Evolutionary conservation across 2,797 vertebrate species (phyloP), one percentile per base, ranked within the genome.

Genomic region (Eurystomus glaucurus): DNA sequence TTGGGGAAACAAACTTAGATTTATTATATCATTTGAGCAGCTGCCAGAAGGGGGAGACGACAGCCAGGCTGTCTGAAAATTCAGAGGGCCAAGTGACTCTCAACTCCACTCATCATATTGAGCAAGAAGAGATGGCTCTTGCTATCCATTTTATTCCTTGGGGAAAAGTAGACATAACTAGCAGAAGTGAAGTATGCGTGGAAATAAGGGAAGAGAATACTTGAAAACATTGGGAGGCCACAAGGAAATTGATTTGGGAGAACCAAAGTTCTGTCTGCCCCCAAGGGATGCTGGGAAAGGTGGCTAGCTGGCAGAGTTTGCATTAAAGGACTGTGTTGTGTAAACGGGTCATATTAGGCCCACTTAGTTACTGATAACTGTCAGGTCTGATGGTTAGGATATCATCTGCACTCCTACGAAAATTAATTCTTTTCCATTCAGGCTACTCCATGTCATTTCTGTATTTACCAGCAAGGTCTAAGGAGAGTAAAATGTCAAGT

Each of bases 1-100:
- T 23, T 37, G 13, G 8, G 21, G 43, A 28, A 77, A 41, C 2
- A 45, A 64, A 65, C 5, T 60, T 28, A 12, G 16, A 33, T 66
- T 70, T 33, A 41, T n/a, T 60, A 29, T 60, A 87, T 43, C 39
- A 35, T 94, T 83, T 84, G 3, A 95, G 74, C 60, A 85, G 33
- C 41, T 75, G 64, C 94, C 97, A 96, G 96, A 95, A 97, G 92
- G 35, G 96, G 96, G 94, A 89, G 92, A 92, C 92, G 93, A 48
- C 37, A 85, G 45, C 71, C 68, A 94, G 64, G 52, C 39, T 92
- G 74, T 87, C 90, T 60, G 64, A 85, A 83, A 54, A 16, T 31
- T 71, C 9, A 14, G 20, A 80, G 88, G 92, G 78, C 84, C 95
- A 96, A 95, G 93, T 78, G 39, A 22, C 21, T 65, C 37, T 37